phyloP scores from a whole-genome alignment of 2,113 vertebrate genomes.

The Podarcis cretensis region DNA sequence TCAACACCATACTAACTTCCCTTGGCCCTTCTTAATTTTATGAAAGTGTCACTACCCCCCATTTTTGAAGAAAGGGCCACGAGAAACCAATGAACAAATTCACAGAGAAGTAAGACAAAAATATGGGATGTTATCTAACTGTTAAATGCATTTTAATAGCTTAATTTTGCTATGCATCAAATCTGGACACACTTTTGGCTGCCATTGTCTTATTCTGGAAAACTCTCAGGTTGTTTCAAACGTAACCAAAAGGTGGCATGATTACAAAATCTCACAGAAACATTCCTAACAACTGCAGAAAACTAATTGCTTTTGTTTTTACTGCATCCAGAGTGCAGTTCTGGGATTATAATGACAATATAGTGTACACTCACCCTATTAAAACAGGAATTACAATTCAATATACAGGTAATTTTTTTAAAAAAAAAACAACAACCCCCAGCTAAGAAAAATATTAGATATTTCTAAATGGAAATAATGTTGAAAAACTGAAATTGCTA shows the following conservation, averaged over 20 bases:
- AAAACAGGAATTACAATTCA: neutral
- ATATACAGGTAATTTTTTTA: neutral
- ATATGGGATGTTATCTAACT: neutral
- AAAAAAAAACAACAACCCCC: slow-evolving; percentile 11
- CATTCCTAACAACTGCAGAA: neutral
- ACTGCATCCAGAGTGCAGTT: neutral
- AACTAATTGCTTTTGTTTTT: neutral
- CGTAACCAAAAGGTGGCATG: neutral
- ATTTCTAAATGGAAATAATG: slow-evolving; percentile 47
- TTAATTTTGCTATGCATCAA: neutral
- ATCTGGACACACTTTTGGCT: neutral
- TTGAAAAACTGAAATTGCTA: slow-evolving; percentile 53
- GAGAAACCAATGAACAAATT: neutral
- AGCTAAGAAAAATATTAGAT: slow-evolving; percentile 10
- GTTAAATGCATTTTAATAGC: neutral
- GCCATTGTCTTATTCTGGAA: neutral
- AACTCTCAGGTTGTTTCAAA: slow-evolving; percentile 1
- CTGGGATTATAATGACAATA: neutral
- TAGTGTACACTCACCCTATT: neutral
- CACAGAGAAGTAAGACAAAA: neutral
- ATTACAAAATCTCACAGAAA: neutral
- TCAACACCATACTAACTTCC: neutral
- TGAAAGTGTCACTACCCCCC: neutral
- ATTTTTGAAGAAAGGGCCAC: neutral
- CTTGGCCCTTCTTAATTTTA: neutral